Percentiles rank a stretch among this genome's conserved stretches.
Conservation (phyloP, 2,113 vertebrate genomes). For the Phodopus roborovskii region DNA sequence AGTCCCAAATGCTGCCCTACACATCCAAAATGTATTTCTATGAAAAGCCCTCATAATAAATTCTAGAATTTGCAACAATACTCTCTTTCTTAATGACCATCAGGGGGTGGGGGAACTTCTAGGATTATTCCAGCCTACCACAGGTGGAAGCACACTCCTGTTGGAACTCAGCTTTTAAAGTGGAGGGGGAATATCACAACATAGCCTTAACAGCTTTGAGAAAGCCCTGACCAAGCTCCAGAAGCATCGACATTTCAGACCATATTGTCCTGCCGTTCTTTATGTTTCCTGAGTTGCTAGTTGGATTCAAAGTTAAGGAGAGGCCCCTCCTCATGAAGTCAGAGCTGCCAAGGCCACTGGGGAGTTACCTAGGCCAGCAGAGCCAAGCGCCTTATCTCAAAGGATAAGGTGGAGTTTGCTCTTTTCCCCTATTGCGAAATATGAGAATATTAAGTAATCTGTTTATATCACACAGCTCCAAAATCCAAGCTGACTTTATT, state of each 20-base stretch:
- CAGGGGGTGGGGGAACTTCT: neutral
- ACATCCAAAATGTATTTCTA: slow-evolving; percentile 20
- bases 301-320: slow-evolving; percentile 36
- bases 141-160: neutral
- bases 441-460: slow-evolving; percentile 84
- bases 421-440: slow-evolving; percentile 87
- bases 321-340: slow-evolving; percentile 43
- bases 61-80: neutral
- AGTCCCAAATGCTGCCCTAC: neutral
- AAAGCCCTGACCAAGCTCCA: neutral
- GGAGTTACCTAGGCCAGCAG: slow-evolving; percentile 73
- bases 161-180: neutral
- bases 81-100: neutral
- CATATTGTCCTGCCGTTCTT: slow-evolving; percentile 40
- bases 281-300: slow-evolving; percentile 48
- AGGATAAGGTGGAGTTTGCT: slow-evolving; percentile 88
- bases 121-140: neutral
- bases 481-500: slow-evolving; percentile 57
- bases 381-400: slow-evolving; percentile 88
- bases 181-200: neutral
- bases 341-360: slow-evolving; percentile 60
- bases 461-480: slow-evolving; percentile 83
- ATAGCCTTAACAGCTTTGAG: neutral
- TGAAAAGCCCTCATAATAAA: slow-evolving; percentile 23
- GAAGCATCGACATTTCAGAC: neutral